Evolutionary conservation across 2,888 invertebrate genomes (phyloP).

Genomic region (Microplitis deprimator): DNA sequence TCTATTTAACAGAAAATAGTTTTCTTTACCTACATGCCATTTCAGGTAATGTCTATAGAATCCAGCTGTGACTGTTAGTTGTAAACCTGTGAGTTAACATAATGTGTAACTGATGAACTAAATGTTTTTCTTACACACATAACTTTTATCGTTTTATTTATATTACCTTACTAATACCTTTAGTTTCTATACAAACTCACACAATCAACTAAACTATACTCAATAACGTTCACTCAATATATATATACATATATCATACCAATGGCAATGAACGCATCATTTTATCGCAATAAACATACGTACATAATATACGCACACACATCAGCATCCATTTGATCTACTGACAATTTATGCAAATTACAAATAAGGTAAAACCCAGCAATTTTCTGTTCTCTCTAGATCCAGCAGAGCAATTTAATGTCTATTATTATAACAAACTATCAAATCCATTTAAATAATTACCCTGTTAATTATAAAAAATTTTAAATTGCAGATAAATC

Average conservation of each 20-base stretch:
- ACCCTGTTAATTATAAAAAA: neutral
- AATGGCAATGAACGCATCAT: slow-evolving; percentile 1
- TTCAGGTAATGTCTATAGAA: slow-evolving; percentile 38
- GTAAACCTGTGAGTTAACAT: neutral
- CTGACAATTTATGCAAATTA: neutral
- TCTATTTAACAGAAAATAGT: slow-evolving; percentile 40
- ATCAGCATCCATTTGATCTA: neutral
- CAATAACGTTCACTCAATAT: neutral
- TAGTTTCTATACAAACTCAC: too few relatives aligned
- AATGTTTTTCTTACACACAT: neutral
- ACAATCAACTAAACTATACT: neutral
- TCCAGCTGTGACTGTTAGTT: slow-evolving; percentile 5
- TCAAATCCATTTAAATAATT: neutral
- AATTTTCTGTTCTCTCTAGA: neutral
- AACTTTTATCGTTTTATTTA: neutral
- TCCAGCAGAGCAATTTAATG: neutral
- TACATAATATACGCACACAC: neutral
- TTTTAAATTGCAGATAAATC: neutral
- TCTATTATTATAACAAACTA: neutral
- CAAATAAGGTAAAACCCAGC: neutral
- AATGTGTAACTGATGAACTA: slow-evolving; percentile 4
- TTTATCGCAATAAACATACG: neutral
- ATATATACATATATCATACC: neutral
- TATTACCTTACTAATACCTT: neutral
- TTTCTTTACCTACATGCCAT: slow-evolving; percentile 49